These are phyloP conservation scores for Bimastos eiseni DNA, from an alignment of 2,888 invertebrate species.

Conservation along the genomic window DNA sequence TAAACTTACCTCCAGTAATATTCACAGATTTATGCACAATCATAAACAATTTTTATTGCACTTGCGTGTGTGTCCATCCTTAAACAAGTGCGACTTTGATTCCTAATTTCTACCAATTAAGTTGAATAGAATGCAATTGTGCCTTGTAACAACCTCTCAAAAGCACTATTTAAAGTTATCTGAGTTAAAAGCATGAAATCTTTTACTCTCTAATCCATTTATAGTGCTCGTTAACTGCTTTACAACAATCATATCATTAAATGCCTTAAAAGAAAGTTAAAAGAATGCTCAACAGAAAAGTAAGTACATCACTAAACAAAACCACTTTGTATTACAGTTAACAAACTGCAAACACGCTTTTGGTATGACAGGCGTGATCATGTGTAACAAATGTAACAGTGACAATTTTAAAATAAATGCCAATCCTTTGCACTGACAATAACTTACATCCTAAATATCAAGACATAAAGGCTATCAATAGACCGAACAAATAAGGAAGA, in stretches of 20 bases:
- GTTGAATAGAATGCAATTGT: neutral
- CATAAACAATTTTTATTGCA: neutral
- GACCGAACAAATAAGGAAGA: neutral
- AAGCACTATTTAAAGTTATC: neutral
- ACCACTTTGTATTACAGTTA: neutral
- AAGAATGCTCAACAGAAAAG: neutral
- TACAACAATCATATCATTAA: neutral
- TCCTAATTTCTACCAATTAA: neutral
- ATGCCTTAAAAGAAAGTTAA: neutral
- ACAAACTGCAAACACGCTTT: neutral
- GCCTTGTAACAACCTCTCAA: neutral
- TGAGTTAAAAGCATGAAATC: neutral
- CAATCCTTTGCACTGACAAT: constrained; percentile 2
- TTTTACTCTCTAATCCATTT: too few species aligned
- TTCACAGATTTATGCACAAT: neutral
- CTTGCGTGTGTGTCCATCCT: neutral
- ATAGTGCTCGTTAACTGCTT: neutral
- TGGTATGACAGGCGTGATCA: neutral
- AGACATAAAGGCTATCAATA: neutral
- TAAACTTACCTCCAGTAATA: neutral
- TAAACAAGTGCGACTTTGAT: neutral
- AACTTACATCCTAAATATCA: neutral
- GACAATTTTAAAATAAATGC: neutral
- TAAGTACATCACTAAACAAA: neutral
- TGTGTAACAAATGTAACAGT: neutral